Evolutionary conservation across 2,797 vertebrate genomes (phyloP).

Genomic region (Prionace glauca): DNA sequence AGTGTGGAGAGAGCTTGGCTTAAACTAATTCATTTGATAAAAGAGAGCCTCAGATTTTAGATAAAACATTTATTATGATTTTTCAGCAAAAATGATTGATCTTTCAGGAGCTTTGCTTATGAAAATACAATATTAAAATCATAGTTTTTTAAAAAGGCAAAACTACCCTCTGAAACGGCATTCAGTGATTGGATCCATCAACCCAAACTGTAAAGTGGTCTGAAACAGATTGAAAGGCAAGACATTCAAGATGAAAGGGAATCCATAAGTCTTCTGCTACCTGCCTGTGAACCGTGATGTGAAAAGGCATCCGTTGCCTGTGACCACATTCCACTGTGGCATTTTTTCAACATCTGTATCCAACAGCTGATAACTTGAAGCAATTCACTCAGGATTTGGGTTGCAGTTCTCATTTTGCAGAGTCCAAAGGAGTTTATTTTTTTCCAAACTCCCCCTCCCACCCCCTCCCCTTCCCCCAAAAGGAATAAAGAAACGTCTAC

Average conservation of each 20-base stretch:
- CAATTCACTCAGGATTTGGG: not conserved
- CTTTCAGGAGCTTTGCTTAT: constrained; percentile 9
- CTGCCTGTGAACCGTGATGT: not conserved
- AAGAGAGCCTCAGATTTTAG: not conserved
- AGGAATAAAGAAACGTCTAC: not conserved
- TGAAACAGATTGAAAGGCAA: not conserved
- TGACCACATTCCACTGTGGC: not conserved
- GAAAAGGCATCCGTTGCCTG: not conserved
- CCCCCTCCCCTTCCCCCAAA: no score
- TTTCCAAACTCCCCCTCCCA: no score
- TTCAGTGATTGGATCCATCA: not conserved
- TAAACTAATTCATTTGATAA: not conserved
- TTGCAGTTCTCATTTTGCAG: not conserved
- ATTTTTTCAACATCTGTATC: not conserved
- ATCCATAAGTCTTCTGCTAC: not conserved
- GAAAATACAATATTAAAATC: constrained; percentile 9
- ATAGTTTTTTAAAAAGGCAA: not conserved
- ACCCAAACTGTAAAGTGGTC: not conserved
- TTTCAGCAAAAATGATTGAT: not conserved
- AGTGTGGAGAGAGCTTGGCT: no score
- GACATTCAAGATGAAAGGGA: not conserved
- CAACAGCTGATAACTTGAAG: not conserved
- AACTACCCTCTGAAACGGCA: not conserved
- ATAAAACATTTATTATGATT: constrained; percentile 16
- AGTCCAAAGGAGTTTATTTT: not conserved